phyloP scores from a whole-genome alignment of 2,113 vertebrate species.

The Candoia aspera region DNA sequence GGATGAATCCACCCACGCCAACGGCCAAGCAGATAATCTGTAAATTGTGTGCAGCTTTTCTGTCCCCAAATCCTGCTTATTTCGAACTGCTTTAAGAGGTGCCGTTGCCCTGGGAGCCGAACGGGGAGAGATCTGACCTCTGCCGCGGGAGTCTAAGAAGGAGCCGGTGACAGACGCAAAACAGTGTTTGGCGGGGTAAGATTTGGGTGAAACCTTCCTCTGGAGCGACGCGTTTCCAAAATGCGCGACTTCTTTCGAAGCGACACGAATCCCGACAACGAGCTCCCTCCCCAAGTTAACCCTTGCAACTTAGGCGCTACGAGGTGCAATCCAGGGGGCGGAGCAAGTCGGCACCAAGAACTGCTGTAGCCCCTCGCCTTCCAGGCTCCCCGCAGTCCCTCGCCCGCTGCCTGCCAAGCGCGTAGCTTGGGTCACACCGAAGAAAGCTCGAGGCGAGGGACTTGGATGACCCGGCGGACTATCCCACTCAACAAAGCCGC shows the following conservation, averaged over 20 bases:
- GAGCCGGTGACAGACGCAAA: neutral
- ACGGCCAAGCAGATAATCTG: neutral
- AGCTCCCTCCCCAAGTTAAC: neutral
- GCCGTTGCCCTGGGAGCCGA: constrained; percentile 1
- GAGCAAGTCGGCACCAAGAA: neutral
- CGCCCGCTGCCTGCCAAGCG: neutral
- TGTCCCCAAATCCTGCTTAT: neutral
- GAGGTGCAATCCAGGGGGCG: neutral
- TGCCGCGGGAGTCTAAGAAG: too few relatives aligned
- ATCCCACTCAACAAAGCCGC: neutral
- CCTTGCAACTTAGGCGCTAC: neutral
- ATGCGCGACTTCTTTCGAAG: neutral
- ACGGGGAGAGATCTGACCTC: neutral
- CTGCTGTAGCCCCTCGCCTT: neutral
- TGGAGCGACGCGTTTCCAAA: neutral
- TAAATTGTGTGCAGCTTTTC: neutral
- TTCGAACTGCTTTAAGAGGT: constrained; percentile 8
- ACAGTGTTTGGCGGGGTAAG: neutral
- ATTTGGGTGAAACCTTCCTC: neutral
- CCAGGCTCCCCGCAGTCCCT: neutral
- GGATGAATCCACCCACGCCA: neutral
- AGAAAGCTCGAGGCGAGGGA: neutral
- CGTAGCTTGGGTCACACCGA: neutral
- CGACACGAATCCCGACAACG: neutral
- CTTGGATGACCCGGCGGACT: neutral